These are phyloP conservation scores for Darevskia nairensis DNA, from an alignment of 2,797 vertebrate genomes.

Conservation along the genomic window DNA sequence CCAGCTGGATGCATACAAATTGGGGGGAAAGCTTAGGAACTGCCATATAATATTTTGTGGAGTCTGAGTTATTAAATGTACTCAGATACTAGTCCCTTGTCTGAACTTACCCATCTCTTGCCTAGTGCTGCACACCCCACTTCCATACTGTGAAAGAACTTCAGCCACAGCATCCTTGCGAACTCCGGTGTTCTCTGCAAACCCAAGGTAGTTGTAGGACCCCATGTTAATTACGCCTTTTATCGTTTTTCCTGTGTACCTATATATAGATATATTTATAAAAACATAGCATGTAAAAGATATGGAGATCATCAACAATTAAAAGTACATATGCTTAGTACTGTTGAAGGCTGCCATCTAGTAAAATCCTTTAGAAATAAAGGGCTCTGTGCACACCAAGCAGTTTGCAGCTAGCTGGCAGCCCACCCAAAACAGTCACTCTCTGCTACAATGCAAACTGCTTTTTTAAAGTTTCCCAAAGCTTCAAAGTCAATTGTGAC, in stretches of 20 bases:
- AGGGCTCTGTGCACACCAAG: neutral
- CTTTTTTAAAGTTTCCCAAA: neutral
- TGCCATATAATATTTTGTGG: neutral
- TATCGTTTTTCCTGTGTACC: conserved; percentile 90
- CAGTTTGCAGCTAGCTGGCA: neutral
- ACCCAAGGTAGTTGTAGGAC: conserved; percentile 98
- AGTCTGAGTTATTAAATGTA: neutral
- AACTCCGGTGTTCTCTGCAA: conserved; percentile 88
- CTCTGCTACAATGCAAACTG: neutral
- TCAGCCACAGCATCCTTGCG: conserved; percentile 86
- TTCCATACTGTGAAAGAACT: conserved; percentile 87
- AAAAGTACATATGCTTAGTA: neutral
- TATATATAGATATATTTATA: conserved; percentile 70
- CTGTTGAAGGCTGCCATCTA: neutral
- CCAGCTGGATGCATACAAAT: neutral
- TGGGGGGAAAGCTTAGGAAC: neutral
- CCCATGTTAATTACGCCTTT: conserved; percentile 96
- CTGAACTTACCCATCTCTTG: conserved; percentile 90
- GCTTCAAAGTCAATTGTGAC: neutral
- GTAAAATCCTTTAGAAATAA: neutral
- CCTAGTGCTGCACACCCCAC: conserved; percentile 90
- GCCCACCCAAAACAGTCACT: neutral
- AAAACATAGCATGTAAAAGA: conserved; percentile 60
- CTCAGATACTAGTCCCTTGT: neutral
- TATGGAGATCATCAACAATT: neutral